Evolutionary conservation across 2,888 invertebrate genomes (phyloP).

Genomic region (Morpho achilles): DNA sequence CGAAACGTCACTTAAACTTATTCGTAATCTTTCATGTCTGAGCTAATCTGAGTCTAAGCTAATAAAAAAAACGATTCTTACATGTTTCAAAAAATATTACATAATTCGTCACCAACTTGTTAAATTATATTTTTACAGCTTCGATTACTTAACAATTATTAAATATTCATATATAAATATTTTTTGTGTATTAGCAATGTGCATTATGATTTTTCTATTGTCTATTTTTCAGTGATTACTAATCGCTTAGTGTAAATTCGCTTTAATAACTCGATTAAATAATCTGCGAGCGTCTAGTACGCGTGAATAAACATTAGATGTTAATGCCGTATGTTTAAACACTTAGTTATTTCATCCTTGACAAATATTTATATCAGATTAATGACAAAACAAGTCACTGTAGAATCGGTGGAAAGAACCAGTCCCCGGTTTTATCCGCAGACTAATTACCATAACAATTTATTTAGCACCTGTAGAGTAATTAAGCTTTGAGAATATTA

Average conservation of each 20-base stretch:
- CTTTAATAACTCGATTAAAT: not conserved
- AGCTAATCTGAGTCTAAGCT: too few species aligned
- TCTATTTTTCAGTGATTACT: too few species aligned
- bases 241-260: not conserved
- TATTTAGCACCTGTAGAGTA: constrained; percentile 30
- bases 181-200: too few species aligned
- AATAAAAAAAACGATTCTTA: too few species aligned
- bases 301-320: constrained; percentile 4
- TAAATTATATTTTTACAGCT: too few species aligned
- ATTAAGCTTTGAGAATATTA: constrained; percentile 23
- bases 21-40: too few species aligned
- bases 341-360: constrained; percentile 3
- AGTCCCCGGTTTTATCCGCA: constrained; percentile 17
- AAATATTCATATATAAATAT: too few species aligned
- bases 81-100: too few species aligned
- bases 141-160: too few species aligned
- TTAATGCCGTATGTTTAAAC: constrained; percentile 1
- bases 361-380: constrained; percentile 9
- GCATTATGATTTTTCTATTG: too few species aligned
- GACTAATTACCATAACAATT: constrained; percentile 29
- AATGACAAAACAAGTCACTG: constrained; percentile 17
- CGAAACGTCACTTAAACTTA: too few species aligned
- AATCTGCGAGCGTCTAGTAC: not conserved
- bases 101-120: too few species aligned
- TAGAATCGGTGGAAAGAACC: constrained; percentile 15